These are phyloP conservation scores for Neodiprion fabricii DNA, from an alignment of 1,140 invertebrate species.

Conservation along the genomic window DNA sequence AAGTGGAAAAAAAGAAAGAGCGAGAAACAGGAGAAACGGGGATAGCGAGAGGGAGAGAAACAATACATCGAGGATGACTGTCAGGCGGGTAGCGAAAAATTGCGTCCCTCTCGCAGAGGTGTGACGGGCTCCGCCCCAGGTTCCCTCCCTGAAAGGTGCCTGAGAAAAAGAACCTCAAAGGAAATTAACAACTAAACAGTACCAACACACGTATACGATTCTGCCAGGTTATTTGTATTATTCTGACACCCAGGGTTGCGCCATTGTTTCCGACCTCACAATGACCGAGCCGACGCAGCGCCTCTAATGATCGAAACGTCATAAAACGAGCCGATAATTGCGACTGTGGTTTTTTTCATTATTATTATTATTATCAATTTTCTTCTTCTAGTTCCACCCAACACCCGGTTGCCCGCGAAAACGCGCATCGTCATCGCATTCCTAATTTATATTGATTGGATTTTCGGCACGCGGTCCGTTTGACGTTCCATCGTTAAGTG, in stretches of 20 bases:
- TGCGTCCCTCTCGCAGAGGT: slow-evolving; percentile 46
- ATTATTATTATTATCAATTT: background rate
- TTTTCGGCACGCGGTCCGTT: slow-evolving; percentile 9
- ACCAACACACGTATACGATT: slow-evolving; percentile 27
- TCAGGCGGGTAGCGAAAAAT: slow-evolving; percentile 41
- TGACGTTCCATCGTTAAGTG: background rate
- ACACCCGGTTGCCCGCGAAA: background rate
- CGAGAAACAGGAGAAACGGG: background rate
- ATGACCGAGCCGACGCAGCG: slow-evolving; percentile 5
- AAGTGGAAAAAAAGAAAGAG: background rate
- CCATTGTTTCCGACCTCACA: slow-evolving; percentile 43
- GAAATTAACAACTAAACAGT: slow-evolving; percentile 49
- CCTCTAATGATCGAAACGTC: slow-evolving; percentile 33
- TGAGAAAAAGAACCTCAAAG: slow-evolving; percentile 19
- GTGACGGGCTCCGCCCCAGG: slow-evolving; percentile 51
- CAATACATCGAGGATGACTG: slow-evolving; percentile 54
- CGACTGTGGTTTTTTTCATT: slow-evolving; percentile 12
- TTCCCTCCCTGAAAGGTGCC: slow-evolving; percentile 13
- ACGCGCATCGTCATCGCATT: slow-evolving; percentile 48
- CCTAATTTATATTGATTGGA: slow-evolving; percentile 52
- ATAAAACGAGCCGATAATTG: slow-evolving; percentile 15
- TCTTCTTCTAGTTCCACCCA: too few species aligned
- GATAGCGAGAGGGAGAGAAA: slow-evolving; percentile 34
- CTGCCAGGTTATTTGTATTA: slow-evolving; percentile 46
- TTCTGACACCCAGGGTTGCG: slow-evolving; percentile 40